Evolutionary conservation across 2,888 invertebrate genomes (phyloP), one percentile per base, ranked within the genome.

Genomic region (Boloria selene): DNA sequence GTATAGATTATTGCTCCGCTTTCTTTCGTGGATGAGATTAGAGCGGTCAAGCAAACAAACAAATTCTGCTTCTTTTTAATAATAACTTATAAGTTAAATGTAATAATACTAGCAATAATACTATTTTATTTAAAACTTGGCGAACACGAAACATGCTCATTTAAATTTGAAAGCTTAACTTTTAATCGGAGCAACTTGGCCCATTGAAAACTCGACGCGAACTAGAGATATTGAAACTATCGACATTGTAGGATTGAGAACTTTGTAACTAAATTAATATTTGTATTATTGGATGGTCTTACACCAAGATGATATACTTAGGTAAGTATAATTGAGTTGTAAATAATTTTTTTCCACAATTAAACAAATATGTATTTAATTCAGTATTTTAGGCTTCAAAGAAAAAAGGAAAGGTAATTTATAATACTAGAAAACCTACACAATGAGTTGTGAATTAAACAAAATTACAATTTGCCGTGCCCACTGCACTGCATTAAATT

Each of bases 381-480:
- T 38, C 31, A 38, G 31, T 38, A 38, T 38, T 38, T 38, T 38
- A 10, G 7, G 2, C 14, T 1, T 22, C n/a, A 4, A 0, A 56
- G 6, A 56, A 26, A 53, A 53, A 31, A 53, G 31, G 16, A 53
- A 45, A 56, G 2, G 22, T 45, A 22, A 56, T 56, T 26, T 45
- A 56, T 56, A 56, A 56, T n/a, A 56, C 22, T 26, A 14, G 22
- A 45, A 44, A 56, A 45, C 22, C 13, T 45, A n/a, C 45, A 56
- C 56, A 64, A 64, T 58, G 58, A 59, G 52, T 45, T 58, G 64
- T 52, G 50, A 68, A 68, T 65, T 68, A 70, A 68, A 61, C 69
- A 45, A 69, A 72, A 73, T 72, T 70, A 68, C 67, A 72, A 72
- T 73, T 73, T 70, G 70, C 70, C 65, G 56, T 63, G 60, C 70